phyloP scores from a whole-genome alignment of 2,797 vertebrate species.

The Poecilia wingei region DNA sequence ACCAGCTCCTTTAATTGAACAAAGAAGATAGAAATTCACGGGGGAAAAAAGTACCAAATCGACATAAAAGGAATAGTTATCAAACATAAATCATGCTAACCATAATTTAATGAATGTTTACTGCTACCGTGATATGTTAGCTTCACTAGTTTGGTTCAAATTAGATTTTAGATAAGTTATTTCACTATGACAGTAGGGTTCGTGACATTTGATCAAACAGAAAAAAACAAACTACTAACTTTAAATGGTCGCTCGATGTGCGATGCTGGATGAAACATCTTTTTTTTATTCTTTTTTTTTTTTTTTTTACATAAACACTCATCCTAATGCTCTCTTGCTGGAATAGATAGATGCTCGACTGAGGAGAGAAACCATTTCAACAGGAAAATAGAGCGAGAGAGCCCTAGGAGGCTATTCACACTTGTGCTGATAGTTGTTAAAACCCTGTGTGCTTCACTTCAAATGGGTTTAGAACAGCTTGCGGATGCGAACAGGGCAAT shows the following conservation, averaged over 20 bases:
- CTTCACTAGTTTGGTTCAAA: neutral
- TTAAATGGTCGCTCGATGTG: constrained; percentile 27
- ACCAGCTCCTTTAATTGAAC: neutral
- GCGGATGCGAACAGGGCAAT: constrained; percentile 73
- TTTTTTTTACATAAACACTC: constrained; percentile 49
- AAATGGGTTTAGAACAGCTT: constrained; percentile 74
- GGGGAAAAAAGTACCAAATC: neutral
- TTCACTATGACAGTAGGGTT: neutral
- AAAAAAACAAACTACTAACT: neutral
- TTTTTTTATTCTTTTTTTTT: constrained; percentile 26
- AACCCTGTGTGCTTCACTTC: constrained; percentile 70
- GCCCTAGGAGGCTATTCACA: constrained; percentile 71
- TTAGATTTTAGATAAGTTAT: no score
- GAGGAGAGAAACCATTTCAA: constrained; percentile 57
- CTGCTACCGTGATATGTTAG: neutral
- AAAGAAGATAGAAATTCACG: neutral
- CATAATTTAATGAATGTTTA: neutral
- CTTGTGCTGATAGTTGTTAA: constrained; percentile 71
- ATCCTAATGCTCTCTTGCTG: constrained; percentile 44
- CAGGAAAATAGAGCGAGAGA: constrained; percentile 58
- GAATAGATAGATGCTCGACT: constrained; percentile 51
- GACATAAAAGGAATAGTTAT: neutral
- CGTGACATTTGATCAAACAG: constrained; percentile 12
- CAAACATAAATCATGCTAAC: no score
- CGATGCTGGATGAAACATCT: constrained; percentile 45